Conservation (phyloP, 2,888 invertebrate genomes). For the Monochamus alternatus region DNA sequence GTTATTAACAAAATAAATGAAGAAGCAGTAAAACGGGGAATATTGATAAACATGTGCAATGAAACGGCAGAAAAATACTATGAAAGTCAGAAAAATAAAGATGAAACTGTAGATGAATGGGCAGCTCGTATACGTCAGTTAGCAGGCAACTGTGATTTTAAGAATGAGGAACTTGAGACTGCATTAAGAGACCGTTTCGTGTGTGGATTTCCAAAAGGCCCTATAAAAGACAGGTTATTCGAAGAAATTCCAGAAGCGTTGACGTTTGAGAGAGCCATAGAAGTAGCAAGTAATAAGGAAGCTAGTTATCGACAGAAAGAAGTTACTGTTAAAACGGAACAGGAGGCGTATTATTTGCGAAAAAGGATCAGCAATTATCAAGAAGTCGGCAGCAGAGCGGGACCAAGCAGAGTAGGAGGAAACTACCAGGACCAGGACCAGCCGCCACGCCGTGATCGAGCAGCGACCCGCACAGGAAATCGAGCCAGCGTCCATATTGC, state of each 20-base stretch:
- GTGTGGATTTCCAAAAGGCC: constrained; percentile 3
- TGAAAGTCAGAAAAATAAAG: neutral
- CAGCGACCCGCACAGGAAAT: too few relatives aligned
- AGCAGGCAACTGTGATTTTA: constrained; percentile 1
- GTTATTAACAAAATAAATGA: neutral
- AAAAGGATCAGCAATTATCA: too few relatives aligned
- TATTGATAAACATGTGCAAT: constrained; percentile 4
- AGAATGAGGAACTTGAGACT: neutral
- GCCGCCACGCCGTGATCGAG: too few relatives aligned
- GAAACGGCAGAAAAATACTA: neutral
- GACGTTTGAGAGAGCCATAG: constrained; percentile 12
- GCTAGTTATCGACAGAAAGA: neutral
- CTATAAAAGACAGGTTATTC: constrained; percentile 7
- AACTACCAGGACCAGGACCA: too few relatives aligned
- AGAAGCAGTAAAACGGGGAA: neutral
- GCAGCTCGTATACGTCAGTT: constrained; percentile 8
- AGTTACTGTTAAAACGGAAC: too few relatives aligned
- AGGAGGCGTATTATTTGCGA: too few relatives aligned
- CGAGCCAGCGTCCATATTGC: too few relatives aligned
- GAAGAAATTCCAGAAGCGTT: neutral
- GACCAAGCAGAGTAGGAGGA: too few relatives aligned
- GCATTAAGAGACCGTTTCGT: constrained; percentile 3
- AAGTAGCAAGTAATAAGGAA: constrained; percentile 5
- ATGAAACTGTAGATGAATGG: constrained; percentile 7
- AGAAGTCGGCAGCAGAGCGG: too few relatives aligned